Percentiles rank a stretch among this genome's conserved stretches.
phyloP scores from a whole-genome alignment of 2,888 invertebrate genomes.

The Ectemnius continuus region DNA sequence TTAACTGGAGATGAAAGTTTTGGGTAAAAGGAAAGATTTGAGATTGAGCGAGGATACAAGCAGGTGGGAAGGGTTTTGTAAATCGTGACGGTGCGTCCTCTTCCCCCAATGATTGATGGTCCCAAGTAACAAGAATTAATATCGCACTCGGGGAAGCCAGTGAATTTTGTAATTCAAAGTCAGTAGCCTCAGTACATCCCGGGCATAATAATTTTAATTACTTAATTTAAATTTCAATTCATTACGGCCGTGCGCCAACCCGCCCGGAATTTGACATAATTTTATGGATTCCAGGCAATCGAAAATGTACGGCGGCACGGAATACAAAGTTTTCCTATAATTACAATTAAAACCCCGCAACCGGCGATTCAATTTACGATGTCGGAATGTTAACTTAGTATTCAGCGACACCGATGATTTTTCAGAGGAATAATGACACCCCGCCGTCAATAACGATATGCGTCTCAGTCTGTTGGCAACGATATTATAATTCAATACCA shows the following conservation, averaged over 20 bases:
- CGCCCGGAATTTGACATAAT: not conserved
- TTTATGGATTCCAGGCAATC: slow-evolving; percentile 6
- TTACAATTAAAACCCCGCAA: slow-evolving; percentile 2
- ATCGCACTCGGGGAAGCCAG: not conserved
- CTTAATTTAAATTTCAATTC: slow-evolving; percentile 6
- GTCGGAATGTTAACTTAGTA: slow-evolving; percentile 11
- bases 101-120: too few relatives aligned
- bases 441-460: too few relatives aligned
- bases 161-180: slow-evolving; percentile 1
- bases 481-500: too few relatives aligned
- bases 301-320: not conserved
- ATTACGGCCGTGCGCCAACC: not conserved
- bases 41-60: too few relatives aligned
- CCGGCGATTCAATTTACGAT: not conserved
- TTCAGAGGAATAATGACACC: too few relatives aligned
- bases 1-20: too few relatives aligned
- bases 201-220: slow-evolving; percentile 7
- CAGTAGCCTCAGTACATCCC: slow-evolving; percentile 2
- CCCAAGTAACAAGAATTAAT: too few relatives aligned
- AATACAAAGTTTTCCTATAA: slow-evolving; percentile 15
- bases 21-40: too few relatives aligned
- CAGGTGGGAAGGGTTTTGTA: too few relatives aligned
- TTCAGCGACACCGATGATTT: too few relatives aligned
- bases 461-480: too few relatives aligned
- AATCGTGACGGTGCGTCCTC: too few relatives aligned